phyloP scores from a whole-genome alignment of 1,140 invertebrate genomes.

The Caenorhabditis brenneri region DNA sequence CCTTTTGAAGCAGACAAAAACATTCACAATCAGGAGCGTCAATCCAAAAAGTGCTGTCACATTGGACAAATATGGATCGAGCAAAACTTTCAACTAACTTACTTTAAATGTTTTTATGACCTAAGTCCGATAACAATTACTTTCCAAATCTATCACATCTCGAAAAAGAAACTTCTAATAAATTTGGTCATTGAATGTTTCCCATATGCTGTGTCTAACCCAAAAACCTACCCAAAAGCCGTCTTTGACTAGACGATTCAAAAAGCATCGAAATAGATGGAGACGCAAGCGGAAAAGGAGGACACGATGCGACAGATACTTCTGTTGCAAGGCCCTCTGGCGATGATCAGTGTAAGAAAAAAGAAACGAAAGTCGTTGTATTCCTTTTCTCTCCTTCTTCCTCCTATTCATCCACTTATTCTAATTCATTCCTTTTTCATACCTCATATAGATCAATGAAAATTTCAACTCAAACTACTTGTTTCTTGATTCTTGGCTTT shows the following conservation, averaged over 20 bases:
- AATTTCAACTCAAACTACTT: neutral
- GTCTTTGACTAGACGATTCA: neutral
- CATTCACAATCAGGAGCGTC: neutral
- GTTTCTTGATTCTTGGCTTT: slow-evolving; percentile 21
- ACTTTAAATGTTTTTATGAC: too few relatives aligned
- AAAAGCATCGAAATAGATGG: neutral
- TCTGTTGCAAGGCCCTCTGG: neutral
- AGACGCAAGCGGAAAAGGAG: neutral
- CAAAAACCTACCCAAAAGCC: neutral
- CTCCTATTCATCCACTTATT: neutral
- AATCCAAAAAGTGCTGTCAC: neutral
- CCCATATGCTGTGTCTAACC: neutral
- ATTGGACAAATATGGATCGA: neutral
- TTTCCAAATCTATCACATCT: too few relatives aligned
- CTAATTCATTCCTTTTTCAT: neutral
- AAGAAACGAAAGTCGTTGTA: neutral
- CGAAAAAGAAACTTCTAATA: too few relatives aligned
- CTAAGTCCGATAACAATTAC: too few relatives aligned
- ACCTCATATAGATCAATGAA: slow-evolving; percentile 1
- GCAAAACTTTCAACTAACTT: neutral
- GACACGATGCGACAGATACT: slow-evolving; percentile 13
- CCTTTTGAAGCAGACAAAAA: neutral
- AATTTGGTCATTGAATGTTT: too few relatives aligned
- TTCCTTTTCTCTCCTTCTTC: too few relatives aligned
- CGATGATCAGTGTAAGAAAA: slow-evolving; percentile 33